Conservation (phyloP, 23 tunicate species). For the Styela clava region DNA sequence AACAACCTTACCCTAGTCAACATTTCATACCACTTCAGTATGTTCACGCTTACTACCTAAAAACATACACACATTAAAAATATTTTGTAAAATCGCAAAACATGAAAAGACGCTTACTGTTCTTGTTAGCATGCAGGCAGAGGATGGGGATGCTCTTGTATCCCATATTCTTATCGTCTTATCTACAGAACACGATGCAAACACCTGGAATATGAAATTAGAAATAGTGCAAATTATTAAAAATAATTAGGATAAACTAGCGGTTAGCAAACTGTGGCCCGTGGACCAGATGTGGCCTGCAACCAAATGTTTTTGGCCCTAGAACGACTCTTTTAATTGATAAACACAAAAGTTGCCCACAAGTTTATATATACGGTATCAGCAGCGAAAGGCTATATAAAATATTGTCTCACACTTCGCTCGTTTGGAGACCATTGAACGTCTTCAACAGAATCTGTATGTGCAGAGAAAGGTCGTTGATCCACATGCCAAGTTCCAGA, state of each 20-base stretch:
- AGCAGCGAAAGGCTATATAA: too few species aligned
- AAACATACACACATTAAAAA: too few species aligned
- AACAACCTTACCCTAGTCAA: too few species aligned
- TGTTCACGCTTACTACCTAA: too few species aligned
- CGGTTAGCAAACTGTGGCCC: too few species aligned
- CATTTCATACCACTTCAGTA: too few species aligned
- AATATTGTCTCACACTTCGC: conserved; percentile 34
- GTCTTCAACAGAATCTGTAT: conserved; percentile 87
- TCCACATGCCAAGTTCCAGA: conserved; percentile 83
- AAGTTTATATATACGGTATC: too few species aligned
- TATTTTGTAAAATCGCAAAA: too few species aligned
- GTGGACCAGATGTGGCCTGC: too few species aligned
- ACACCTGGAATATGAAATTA: conserved; percentile 16
- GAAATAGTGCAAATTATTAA: conserved; percentile 3
- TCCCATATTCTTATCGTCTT: conserved; percentile 86
- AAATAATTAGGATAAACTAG: background rate
- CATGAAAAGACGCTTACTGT: background rate
- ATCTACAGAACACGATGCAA: conserved; percentile 98
- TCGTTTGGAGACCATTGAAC: conserved; percentile 95
- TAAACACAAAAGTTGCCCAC: too few species aligned
- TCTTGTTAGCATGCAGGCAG: conserved; percentile 77
- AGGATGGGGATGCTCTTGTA: conserved; percentile 54
- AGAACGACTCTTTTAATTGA: too few species aligned
- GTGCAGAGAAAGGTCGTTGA: conserved; percentile 74
- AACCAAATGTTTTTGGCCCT: too few species aligned